Base-by-base conservation (phyloP, 2,888 invertebrate species). In the Sinohyriopsis cumingii region DNA sequence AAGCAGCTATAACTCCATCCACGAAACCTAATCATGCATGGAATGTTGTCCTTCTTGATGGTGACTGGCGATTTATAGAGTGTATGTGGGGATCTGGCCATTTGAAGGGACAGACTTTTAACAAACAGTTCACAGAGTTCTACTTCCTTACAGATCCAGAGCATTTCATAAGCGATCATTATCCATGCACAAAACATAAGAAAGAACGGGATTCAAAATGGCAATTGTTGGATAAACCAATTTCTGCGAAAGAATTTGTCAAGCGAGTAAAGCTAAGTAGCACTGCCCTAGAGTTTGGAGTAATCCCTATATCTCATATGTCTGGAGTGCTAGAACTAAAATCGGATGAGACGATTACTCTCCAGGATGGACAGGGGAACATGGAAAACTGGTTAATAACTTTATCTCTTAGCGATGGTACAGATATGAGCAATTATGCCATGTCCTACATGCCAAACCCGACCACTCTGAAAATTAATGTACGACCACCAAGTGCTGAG, bases 101-200 rank as follows among this genome's bases (percentile, higher is more conserved):
- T 6, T 24, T 65, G 0, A 59, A 63, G 22, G 63, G 61, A 7
- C 45, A 68, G 5, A 28, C 28, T 20, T 73, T 71, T 28, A n/a
- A 63, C 3, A 73, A 68, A 25, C 64, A 72, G 1, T 72, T 68
- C 25, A 68, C 75, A 25, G 82, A 82, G 9, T 72, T 73, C 57
- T 80, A 75, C 63, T 82, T 82, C 69, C 68, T 82, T n/a, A 78
- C 80, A 1, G 78, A 80, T 45, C 81, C 82, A 0, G 73, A 77
- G n/a, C 67, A 59, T 28, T 78, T 82, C 33, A 65, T 76, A 25
- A 63, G 67, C 22, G 65, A 67, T 9, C 81, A 80, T 59, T 77
- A 77, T 65, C 77, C 80, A 20, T 75, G 68, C 18, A 62, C 67
- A 54, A 70, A 76, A 45, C 61, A 65, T 20, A 69, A 71, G 22